Percentiles rank a stretch among this genome's conserved stretches.
phyloP scores from a whole-genome alignment of 2,797 vertebrate genomes.

The Enteromius mattozi region DNA sequence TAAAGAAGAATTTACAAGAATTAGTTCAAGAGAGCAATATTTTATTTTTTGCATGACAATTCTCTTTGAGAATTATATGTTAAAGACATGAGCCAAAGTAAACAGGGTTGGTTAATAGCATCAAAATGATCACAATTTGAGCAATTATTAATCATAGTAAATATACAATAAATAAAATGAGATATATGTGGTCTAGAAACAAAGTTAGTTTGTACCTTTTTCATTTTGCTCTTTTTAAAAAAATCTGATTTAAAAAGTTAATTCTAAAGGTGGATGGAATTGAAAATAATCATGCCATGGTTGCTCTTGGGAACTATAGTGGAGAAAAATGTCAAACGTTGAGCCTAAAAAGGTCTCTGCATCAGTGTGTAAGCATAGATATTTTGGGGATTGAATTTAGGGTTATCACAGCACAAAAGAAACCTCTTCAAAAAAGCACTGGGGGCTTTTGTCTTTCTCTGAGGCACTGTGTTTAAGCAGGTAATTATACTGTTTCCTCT shows the following conservation, averaged over 20 bases:
- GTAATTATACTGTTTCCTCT: slow-evolving; percentile 74
- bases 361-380: slow-evolving; percentile 53
- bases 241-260: not conserved
- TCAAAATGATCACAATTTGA: not conserved
- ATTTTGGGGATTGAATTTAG: slow-evolving; percentile 22
- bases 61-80: not conserved
- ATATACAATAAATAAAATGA: not conserved
- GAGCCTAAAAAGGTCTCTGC: slow-evolving; percentile 52
- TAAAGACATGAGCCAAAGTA: not conserved
- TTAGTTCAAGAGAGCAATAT: not conserved
- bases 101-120: not conserved
- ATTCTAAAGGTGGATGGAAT: slow-evolving; percentile 30
- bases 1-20: not conserved
- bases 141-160: not conserved
- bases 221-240: not conserved
- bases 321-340: slow-evolving; percentile 12
- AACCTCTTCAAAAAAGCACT: slow-evolving; percentile 63
- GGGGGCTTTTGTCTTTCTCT: slow-evolving; percentile 66
- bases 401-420: slow-evolving; percentile 60
- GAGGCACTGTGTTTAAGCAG: slow-evolving; percentile 72
- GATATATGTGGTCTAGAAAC: not conserved
- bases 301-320: not conserved
- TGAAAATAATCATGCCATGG: slow-evolving; percentile 33
- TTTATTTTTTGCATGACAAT: not conserved
- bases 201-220: not conserved